phyloP scores from a whole-genome alignment of 2,888 invertebrate species.

The Hydraecia micacea region DNA sequence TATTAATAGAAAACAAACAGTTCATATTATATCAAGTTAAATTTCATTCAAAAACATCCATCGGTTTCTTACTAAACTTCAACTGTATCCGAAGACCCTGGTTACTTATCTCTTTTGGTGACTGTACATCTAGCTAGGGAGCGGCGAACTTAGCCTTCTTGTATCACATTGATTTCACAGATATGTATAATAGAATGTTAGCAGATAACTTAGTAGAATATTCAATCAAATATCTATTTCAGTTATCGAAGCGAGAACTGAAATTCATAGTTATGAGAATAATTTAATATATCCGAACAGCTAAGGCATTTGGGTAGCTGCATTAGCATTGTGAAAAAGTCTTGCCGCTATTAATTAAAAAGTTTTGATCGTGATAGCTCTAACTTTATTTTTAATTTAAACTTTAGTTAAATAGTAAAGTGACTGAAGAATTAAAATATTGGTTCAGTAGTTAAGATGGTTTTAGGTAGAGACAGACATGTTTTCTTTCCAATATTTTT shows the following conservation, averaged over 20 bases:
- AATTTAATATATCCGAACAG: conserved; percentile 6
- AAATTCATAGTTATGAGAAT: conserved; percentile 17
- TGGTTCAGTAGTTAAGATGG: not conserved
- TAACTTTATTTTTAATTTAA: conserved; percentile 33
- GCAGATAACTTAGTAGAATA: conserved; percentile 1
- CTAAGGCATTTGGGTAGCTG: conserved; percentile 9
- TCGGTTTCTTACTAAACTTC: too few relatives aligned
- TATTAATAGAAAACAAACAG: too few relatives aligned
- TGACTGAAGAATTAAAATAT: conserved; percentile 5
- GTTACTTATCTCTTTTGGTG: too few relatives aligned
- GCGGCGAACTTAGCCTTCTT: too few relatives aligned
- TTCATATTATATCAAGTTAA: too few relatives aligned
- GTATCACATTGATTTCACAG: not conserved
- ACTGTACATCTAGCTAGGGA: too few relatives aligned
- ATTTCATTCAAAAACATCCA: too few relatives aligned
- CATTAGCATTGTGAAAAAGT: too few relatives aligned
- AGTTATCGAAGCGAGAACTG: not conserved
- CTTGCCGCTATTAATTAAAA: conserved; percentile 17
- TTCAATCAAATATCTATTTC: conserved; percentile 11
- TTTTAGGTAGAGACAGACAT: not conserved
- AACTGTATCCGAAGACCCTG: too few relatives aligned
- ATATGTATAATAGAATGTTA: not conserved
- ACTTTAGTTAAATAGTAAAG: conserved; percentile 15
- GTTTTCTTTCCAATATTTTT: not conserved
- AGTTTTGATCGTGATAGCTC: conserved; percentile 20